phyloP scores from a whole-genome alignment of 2,113 vertebrate genomes.

The Labeo catla region DNA sequence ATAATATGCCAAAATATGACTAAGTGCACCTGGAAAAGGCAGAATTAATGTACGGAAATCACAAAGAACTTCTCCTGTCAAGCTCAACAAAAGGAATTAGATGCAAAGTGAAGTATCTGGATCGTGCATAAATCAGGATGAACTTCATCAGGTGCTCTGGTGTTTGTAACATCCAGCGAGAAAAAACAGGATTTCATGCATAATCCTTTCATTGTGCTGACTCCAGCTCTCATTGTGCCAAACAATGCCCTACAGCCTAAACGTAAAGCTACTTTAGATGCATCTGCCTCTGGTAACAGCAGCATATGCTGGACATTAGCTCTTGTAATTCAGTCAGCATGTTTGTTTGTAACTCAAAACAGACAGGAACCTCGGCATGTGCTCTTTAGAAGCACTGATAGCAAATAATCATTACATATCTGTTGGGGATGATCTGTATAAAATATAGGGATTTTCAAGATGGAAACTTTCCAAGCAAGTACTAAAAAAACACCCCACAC shows the following conservation, averaged over 20 bases:
- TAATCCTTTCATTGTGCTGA: slow-evolving; percentile 28
- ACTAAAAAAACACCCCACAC: not conserved
- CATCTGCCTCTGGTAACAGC: slow-evolving; percentile 30
- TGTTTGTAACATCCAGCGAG: slow-evolving; percentile 17
- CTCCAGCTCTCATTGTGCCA: slow-evolving; percentile 12
- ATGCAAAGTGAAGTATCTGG: slow-evolving; percentile 19
- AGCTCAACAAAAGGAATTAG: slow-evolving; percentile 25
- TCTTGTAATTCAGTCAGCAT: slow-evolving; percentile 34
- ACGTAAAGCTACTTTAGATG: slow-evolving; percentile 17
- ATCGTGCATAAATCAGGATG: slow-evolving; percentile 6
- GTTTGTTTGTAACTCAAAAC: slow-evolving; percentile 22
- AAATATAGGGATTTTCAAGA: not conserved
- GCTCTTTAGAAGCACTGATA: not conserved
- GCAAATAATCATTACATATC: not conserved
- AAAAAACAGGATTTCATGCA: slow-evolving; percentile 5
- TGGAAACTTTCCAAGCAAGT: not conserved
- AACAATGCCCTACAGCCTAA: slow-evolving; percentile 13
- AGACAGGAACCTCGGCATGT: not conserved
- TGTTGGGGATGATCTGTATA: not conserved
- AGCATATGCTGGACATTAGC: slow-evolving; percentile 37
- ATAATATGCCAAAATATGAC: slow-evolving; percentile 47
- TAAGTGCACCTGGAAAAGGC: slow-evolving; percentile 32
- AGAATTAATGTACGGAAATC: slow-evolving; percentile 6
- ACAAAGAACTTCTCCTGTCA: not conserved
- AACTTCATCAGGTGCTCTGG: slow-evolving; percentile 15